Percentiles rank a stretch among this genome's conserved stretches.
Evolutionary conservation across 2,888 invertebrate species (phyloP).

Genomic region (Dryomyza anilis): DNA sequence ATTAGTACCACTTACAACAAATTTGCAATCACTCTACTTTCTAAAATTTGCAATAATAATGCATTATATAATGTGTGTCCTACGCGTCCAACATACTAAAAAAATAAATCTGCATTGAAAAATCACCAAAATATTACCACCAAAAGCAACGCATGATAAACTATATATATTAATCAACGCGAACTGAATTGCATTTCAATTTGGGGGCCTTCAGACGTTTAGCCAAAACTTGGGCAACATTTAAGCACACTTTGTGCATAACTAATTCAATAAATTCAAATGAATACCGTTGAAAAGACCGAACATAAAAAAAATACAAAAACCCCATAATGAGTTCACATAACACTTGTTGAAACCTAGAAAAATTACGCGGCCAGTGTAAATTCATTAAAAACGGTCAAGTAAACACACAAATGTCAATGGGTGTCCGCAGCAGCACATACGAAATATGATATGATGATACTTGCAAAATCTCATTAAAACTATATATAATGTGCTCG

Average conservation of each 20-base stretch:
- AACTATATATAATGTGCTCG: too few species aligned
- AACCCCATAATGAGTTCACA: background rate
- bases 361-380: background rate
- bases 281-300: background rate
- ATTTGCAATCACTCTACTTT: background rate
- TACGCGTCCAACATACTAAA: background rate
- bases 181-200: slow-evolving; percentile 16
- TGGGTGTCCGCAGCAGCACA: background rate
- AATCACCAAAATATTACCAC: too few species aligned
- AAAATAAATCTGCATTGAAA: too few species aligned
- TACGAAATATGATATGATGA: too few species aligned
- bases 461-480: too few species aligned
- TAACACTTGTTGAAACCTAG: background rate
- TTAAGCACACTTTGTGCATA: slow-evolving; percentile 13
- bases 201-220: background rate
- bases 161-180: too few species aligned
- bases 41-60: background rate
- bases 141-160: too few species aligned
- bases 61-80: background rate
- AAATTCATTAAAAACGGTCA: background rate
- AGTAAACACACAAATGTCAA: background rate
- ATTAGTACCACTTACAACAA: background rate
- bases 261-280: slow-evolving; percentile 9
- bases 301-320: background rate
- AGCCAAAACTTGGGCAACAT: too few species aligned